phyloP scores from a whole-genome alignment of 37 sponge, comb jelly and placozoan species.

The Ephydatia muelleri region DNA sequence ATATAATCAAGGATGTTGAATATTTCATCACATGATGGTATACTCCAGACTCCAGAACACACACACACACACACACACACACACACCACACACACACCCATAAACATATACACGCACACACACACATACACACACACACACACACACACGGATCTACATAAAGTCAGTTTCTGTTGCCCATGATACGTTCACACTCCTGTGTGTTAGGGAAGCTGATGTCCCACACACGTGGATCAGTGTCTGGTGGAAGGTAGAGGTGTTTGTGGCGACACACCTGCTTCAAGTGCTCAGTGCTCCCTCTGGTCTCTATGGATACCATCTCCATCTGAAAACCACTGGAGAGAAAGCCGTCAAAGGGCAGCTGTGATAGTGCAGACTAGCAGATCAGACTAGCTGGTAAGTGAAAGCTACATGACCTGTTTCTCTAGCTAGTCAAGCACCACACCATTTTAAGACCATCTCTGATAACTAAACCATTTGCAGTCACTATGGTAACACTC shows the following conservation, averaged over 20 bases:
- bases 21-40: not conserved
- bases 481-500: too few relatives aligned
- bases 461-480: too few relatives aligned
- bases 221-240: slow-evolving; percentile 53
- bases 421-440: too few relatives aligned
- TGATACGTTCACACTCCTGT: slow-evolving; percentile 25
- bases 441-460: too few relatives aligned
- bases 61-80: slow-evolving; percentile 24
- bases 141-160: slow-evolving; percentile 14
- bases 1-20: not conserved
- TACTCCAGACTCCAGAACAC: not conserved
- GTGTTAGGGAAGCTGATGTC: slow-evolving; percentile 61
- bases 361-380: not conserved
- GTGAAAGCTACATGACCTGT: not conserved
- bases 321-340: slow-evolving; percentile 52
- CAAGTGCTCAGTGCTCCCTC: slow-evolving; percentile 20
- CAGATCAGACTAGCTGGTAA: not conserved
- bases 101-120: slow-evolving; percentile 11
- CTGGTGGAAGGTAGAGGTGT: slow-evolving; percentile 49
- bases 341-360: not conserved
- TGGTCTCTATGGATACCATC: slow-evolving; percentile 27
- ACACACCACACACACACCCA: too few relatives aligned
- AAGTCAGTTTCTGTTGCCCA: not conserved
- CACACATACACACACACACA: not conserved
- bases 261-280: slow-evolving; percentile 64